phyloP scores from a whole-genome alignment of 2,888 invertebrate species.

The Labia minor region DNA sequence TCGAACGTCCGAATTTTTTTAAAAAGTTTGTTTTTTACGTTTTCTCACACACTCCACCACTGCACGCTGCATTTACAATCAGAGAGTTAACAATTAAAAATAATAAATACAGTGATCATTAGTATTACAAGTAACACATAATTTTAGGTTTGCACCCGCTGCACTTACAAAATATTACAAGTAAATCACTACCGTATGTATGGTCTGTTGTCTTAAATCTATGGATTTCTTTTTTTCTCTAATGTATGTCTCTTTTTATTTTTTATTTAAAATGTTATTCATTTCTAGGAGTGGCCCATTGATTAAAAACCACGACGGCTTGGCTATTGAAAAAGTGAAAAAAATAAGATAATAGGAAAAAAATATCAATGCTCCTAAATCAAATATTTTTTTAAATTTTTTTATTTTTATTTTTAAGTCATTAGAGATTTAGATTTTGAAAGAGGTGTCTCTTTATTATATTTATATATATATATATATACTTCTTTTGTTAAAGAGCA shows the following conservation, averaged over 20 bases:
- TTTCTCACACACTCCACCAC: conserved; percentile 19
- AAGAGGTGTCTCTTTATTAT: neutral
- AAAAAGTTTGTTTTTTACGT: conserved; percentile 19
- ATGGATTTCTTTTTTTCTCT: conserved; percentile 13
- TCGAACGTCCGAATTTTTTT: conserved; percentile 20
- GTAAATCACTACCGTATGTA: conserved; percentile 17
- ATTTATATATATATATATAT: too few relatives aligned
- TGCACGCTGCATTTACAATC: conserved; percentile 20
- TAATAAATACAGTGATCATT: conserved; percentile 27
- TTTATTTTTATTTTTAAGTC: too few relatives aligned
- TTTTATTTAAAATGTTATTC: conserved; percentile 3
- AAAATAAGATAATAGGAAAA: neutral
- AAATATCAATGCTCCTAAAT: conserved; percentile 8
- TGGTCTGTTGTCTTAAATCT: conserved; percentile 13
- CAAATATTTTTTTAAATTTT: neutral
- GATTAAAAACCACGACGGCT: conserved; percentile 8
- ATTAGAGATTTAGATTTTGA: neutral
- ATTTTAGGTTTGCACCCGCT: conserved; percentile 22
- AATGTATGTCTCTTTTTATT: conserved; percentile 4
- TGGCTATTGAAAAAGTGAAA: neutral
- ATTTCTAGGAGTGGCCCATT: conserved; percentile 3
- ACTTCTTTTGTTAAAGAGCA: neutral
- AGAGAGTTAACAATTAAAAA: conserved; percentile 23
- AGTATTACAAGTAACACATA: conserved; percentile 26
- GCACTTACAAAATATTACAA: conserved; percentile 26